Conservation (phyloP, 2,113 vertebrate genomes). For the Struthidea cinerea region DNA sequence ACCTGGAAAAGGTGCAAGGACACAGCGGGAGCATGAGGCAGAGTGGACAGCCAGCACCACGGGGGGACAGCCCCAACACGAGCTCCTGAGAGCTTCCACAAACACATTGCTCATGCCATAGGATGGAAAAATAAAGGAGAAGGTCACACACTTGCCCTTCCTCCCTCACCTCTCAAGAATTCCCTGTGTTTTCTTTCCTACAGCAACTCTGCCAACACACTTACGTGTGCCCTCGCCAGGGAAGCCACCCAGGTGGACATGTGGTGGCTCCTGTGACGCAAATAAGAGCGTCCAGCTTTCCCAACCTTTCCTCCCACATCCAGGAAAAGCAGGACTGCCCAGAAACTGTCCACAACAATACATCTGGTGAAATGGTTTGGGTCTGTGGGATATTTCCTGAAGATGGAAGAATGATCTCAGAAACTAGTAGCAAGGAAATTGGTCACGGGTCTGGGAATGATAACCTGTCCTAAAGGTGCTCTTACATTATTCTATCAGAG, state of each 20-base stretch:
- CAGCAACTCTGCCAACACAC: neutral
- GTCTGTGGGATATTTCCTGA: neutral
- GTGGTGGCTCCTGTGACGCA: neutral
- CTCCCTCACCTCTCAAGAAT: neutral
- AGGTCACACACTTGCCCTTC: too few relatives aligned
- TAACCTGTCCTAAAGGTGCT: neutral
- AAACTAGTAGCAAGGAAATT: neutral
- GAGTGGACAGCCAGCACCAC: neutral
- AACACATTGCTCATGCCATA: fast-evolving
- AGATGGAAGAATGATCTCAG: neutral
- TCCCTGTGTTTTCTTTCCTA: neutral
- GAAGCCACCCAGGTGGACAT: neutral
- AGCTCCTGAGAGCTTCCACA: neutral
- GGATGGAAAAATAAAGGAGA: neutral
- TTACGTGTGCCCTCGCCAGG: neutral
- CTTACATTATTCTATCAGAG: neutral
- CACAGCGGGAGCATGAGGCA: neutral
- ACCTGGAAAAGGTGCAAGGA: neutral
- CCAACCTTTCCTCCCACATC: neutral
- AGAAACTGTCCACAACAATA: neutral
- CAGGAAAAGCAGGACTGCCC: neutral
- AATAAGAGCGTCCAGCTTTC: fast-evolving
- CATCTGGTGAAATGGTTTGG: neutral
- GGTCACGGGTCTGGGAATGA: neutral
- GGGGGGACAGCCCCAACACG: fast-evolving